phyloP scores from a whole-genome alignment of 2,797 vertebrate species.

The Gephyroberyx darwinii region DNA sequence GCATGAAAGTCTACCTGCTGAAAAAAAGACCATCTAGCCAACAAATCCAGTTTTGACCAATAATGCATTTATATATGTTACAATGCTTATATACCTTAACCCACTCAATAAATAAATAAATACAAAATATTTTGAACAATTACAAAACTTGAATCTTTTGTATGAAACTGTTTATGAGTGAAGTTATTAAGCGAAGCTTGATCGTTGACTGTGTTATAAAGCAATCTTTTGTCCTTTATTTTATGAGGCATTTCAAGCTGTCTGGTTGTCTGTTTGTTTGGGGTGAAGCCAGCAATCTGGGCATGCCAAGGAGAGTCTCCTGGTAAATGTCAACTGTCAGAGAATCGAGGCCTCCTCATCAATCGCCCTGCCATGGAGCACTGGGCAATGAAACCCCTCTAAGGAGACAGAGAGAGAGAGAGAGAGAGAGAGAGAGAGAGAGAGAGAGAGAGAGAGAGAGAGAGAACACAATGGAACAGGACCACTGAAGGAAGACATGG shows the following conservation, averaged over 20 bases:
- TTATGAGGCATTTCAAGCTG: slow-evolving; percentile 56
- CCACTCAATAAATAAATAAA: too few species aligned
- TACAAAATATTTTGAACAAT: not conserved
- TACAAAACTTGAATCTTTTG: not conserved
- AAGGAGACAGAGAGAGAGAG: slow-evolving; percentile 24
- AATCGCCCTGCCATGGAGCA: slow-evolving; percentile 81
- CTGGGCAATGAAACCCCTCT: slow-evolving; percentile 66
- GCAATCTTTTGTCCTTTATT: slow-evolving; percentile 21
- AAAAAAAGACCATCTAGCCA: too few species aligned
- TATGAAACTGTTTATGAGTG: not conserved
- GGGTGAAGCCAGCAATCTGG: slow-evolving; percentile 81
- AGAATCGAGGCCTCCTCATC: slow-evolving; percentile 80
- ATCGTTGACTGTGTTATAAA: slow-evolving; percentile 12
- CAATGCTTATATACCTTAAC: too few species aligned
- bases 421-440: slow-evolving; percentile 32
- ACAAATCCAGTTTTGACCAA: too few species aligned
- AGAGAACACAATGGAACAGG: slow-evolving; percentile 53
- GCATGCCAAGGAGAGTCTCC: slow-evolving; percentile 86
- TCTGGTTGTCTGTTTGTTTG: slow-evolving; percentile 77
- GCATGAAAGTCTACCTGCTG: slow-evolving; percentile 2
- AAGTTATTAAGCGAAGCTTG: slow-evolving; percentile 6
- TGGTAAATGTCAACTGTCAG: slow-evolving; percentile 90
- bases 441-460: slow-evolving; percentile 50
- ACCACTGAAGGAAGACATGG: slow-evolving; percentile 64
- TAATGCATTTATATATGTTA: too few species aligned